These are phyloP conservation scores for Listrodromus nycthemerus DNA, from an alignment of 2,888 invertebrate genomes.

Conservation along the genomic window DNA sequence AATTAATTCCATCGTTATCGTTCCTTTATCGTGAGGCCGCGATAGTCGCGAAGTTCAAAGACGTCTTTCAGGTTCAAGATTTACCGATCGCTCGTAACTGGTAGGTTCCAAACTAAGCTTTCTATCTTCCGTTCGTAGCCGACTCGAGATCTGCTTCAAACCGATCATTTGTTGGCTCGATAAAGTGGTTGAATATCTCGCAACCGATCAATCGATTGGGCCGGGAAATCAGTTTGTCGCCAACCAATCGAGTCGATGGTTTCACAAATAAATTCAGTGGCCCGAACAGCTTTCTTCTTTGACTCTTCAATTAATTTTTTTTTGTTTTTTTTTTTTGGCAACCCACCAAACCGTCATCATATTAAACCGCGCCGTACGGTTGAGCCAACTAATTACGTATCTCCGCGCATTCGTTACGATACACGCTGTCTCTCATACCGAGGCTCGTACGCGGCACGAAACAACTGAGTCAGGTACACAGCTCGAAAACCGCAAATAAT, in stretches of 20 bases:
- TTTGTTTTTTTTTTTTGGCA: too few relatives aligned
- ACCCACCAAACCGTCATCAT: too few relatives aligned
- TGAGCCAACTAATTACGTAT: too few relatives aligned
- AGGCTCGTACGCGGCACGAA: background rate
- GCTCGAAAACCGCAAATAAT: slow-evolving; percentile 80
- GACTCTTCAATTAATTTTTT: too few relatives aligned
- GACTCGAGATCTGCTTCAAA: background rate
- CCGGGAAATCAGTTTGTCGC: too few relatives aligned
- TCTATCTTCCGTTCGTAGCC: background rate
- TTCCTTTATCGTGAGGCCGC: background rate
- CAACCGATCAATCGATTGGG: too few relatives aligned
- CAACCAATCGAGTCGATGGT: too few relatives aligned
- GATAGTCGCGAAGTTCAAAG: background rate
- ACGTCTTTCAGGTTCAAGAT: background rate
- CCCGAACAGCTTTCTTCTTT: too few relatives aligned
- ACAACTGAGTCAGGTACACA: slow-evolving; percentile 7
- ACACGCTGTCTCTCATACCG: background rate
- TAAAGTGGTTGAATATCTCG: too few relatives aligned
- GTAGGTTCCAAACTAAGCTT: background rate
- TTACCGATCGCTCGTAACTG: background rate
- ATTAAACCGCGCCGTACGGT: too few relatives aligned
- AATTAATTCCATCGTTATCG: slow-evolving; percentile 15
- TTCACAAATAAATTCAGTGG: too few relatives aligned
- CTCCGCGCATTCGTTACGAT: background rate
- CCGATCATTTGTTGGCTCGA: background rate